Base-by-base conservation (phyloP, 1,140 invertebrate genomes). In the Linepithema humile region DNA sequence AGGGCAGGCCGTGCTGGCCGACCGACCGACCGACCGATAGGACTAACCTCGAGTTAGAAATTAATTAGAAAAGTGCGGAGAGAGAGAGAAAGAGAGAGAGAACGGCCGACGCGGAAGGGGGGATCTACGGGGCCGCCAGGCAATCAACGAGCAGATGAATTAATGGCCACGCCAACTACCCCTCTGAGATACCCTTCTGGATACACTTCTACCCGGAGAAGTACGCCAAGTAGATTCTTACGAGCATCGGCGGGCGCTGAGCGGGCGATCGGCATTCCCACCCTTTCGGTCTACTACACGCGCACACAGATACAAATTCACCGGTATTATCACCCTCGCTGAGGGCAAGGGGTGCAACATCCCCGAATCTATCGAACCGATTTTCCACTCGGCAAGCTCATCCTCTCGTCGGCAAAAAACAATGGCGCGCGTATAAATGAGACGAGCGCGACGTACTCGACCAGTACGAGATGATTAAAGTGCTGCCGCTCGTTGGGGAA, bases 111-210 rank as follows among this genome's bases (percentile, higher is more conserved):
- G 40, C 29, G 55, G n/a, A n/a, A n/a, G n/a, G 50, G 48, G 75
- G 29, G 74, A 23, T 12, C 72, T 4, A 67, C 43, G 73, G 65
- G 73, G 53, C n/a, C 9, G 84, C 65, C 55, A 85, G 87, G 91
- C 92, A 92, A 93, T 93, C 92, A 93, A 92, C 91, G 92, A 82
- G 80, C 88, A 91, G 89, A 93, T 92, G 92, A 93, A 93, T 93
- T 93, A 93, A 92, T 92, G 92, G 92, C 91, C 89, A 86, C 84
- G 88, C 88, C 90, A 91, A 92, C 91, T 90, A 93, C 89, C 92
- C 92, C 88, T 91, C 83, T 53, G 85, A 91, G 90, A 92, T 91
- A 43, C 83, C 78, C 78, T 55, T 87, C 74, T 85, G 86, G 85
- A 86, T 85, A 86, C 82, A 78, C 43, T 69, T 74, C 48, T 17